These are phyloP conservation scores for Drosophila fuyamai DNA, from an alignment of 1,140 invertebrate species.

Conservation along the genomic window DNA sequence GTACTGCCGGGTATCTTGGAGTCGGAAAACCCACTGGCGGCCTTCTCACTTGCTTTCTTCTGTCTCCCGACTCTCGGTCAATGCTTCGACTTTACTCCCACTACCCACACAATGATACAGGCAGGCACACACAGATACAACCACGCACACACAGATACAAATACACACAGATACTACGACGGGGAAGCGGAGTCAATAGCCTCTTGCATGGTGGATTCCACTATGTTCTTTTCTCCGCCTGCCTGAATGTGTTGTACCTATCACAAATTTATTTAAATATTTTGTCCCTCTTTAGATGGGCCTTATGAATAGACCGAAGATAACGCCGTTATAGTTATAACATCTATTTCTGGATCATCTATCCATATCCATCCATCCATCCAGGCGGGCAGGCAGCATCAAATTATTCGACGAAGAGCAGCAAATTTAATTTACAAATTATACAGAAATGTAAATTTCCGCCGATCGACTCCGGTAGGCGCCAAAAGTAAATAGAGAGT, in stretches of 20 bases:
- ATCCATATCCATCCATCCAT: neutral
- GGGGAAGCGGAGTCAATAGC: conserved; percentile 64
- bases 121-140: conserved; percentile 14
- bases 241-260: conserved; percentile 40
- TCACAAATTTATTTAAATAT: conserved; percentile 79
- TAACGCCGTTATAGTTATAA: conserved; percentile 52
- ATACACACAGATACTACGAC: conserved; percentile 16
- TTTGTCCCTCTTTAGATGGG: conserved; percentile 28
- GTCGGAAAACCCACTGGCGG: conserved; percentile 3
- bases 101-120: conserved; percentile 36
- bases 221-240: conserved; percentile 16
- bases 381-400: conserved; percentile 1
- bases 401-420: conserved; percentile 33
- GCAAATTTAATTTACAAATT: conserved; percentile 51
- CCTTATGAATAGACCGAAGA: conserved; percentile 14
- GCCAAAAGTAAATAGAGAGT: conserved; percentile 75
- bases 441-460: conserved; percentile 64
- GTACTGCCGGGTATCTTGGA: neutral
- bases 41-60: conserved; percentile 43
- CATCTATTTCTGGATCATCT: conserved; percentile 37
- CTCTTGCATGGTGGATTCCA: conserved; percentile 49
- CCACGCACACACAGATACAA: conserved; percentile 5
- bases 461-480: conserved; percentile 41
- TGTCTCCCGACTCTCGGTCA: conserved; percentile 65
- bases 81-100: conserved; percentile 67